Evolutionary conservation across 2,113 vertebrate species (phyloP), one percentile per base, ranked within the genome.

Genomic region (Psilopogon haemacephalus): DNA sequence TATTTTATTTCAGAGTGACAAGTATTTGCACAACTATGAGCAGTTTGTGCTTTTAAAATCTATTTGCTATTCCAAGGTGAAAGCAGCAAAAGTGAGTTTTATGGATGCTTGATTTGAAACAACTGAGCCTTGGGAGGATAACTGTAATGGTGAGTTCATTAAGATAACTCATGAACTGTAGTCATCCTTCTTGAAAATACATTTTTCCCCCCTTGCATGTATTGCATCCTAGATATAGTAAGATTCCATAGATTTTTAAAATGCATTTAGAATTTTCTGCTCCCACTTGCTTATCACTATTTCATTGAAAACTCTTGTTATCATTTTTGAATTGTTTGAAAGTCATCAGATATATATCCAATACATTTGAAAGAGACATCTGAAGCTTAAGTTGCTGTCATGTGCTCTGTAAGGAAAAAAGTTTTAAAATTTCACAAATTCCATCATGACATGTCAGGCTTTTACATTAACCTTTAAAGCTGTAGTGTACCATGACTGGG

Each of bases 301-400:
- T 92, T 58, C 30, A 79, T 46, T 87, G 67, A 84, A 91, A 71
- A 79, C 28, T 56, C 37, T 26, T 78, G 40, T 70, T 50, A 85
- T 55, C 14, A 40, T 79, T 72, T 92, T 54, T 73, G 2, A 87
- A 87, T 91, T 89, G 50, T 83, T 94, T 85, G 59, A 69, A 95
- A 91, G 88, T 77, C 75, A 83, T 83, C 89, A 95, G 67, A 73
- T 82, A 79, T 46, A 55, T 35, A 89, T 24, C 15, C 50, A 91
- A 73, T 50, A 55, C 12, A 55, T 85, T 72, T 79, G 35, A 76
- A 64, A 85, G 71, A 83, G 76, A 80, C 33, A 63, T 65, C 40
- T 65, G 63, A 87, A 79, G 37, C 33, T 73, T 50, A 58, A 70
- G 21, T 55, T 94, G 37, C 64, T 93, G 37, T 26, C 75, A 95